These are phyloP conservation scores for Aurelia sp. DNA, from an alignment of 30 jellyfish, hydroid and myxozoan genomes.

Conservation along the genomic window DNA sequence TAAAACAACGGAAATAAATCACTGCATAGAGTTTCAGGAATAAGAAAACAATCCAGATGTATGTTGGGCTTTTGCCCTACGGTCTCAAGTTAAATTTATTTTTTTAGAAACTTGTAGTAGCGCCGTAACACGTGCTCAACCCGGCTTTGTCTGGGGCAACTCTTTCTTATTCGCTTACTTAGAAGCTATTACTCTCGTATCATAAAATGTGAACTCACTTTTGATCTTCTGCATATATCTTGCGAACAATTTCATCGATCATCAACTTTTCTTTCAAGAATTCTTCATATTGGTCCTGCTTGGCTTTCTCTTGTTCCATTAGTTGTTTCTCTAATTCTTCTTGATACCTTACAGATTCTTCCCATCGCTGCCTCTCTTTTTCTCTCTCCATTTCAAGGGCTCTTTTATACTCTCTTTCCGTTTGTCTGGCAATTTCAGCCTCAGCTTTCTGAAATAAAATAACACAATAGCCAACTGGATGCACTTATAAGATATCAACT, in stretches of 20 bases:
- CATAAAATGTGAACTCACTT: constrained; percentile 40
- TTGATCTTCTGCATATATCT: constrained; percentile 95
- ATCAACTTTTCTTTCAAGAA: constrained; percentile 89
- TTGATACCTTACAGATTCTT: constrained; percentile 85
- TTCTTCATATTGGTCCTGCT: constrained; percentile 92
- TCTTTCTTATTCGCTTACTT: no score
- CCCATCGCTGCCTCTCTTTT: constrained; percentile 78
- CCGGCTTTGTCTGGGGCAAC: no score
- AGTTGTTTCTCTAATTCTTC: constrained; percentile 89
- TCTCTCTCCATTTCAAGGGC: constrained; percentile 83
- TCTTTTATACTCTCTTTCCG: constrained; percentile 63
- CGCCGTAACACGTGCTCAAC: no score
- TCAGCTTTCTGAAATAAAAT: constrained; percentile 54
- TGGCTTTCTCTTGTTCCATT: constrained; percentile 81
- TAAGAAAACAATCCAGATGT: no score
- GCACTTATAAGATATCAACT: neutral
- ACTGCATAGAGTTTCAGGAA: no score
- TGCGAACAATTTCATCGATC: constrained; percentile 96
- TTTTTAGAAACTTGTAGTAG: no score
- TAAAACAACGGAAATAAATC: no score
- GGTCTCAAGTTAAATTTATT: no score
- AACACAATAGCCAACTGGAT: neutral
- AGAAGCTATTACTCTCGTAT: neutral
- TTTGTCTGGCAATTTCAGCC: constrained; percentile 73
- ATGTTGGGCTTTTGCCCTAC: no score